phyloP scores from a whole-genome alignment of 2,797 vertebrate genomes.

The Lycodopsis pacificus region DNA sequence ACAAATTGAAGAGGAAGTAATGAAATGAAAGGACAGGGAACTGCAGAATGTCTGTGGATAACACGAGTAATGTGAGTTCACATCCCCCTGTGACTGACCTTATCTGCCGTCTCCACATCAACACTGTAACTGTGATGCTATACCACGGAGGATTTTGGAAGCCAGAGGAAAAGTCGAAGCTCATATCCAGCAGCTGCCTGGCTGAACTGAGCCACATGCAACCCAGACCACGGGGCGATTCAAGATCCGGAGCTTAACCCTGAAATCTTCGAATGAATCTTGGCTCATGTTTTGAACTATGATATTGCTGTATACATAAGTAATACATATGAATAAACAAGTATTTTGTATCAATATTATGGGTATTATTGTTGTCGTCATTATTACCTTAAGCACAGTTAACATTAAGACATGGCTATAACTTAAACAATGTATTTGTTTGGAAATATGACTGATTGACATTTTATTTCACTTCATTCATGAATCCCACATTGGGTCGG shows the following conservation, averaged over 20 bases:
- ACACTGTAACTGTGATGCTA: constrained; percentile 22
- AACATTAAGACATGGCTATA: background rate
- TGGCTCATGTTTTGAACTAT: background rate
- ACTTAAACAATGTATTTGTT: background rate
- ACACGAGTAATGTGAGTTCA: constrained; percentile 10
- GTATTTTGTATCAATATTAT: background rate
- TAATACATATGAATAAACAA: background rate
- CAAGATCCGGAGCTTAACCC: background rate
- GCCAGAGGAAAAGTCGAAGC: constrained; percentile 14
- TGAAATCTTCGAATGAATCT: background rate
- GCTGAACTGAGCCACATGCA: constrained; percentile 23
- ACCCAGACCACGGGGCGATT: background rate
- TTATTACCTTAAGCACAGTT: background rate
- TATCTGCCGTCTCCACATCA: background rate
- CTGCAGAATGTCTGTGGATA: constrained; percentile 3
- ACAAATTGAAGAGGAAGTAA: constrained; percentile 4
- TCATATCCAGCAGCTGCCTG: constrained; percentile 27
- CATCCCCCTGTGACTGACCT: constrained; percentile 15
- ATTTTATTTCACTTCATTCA: background rate
- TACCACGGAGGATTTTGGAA: constrained; percentile 16
- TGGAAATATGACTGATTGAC: background rate
- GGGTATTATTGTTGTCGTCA: background rate
- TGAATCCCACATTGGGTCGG: background rate
- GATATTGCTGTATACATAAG: background rate
- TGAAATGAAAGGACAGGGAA: background rate